phyloP scores from a whole-genome alignment of 2,113 vertebrate genomes.

The Poicephalus gulielmi region DNA sequence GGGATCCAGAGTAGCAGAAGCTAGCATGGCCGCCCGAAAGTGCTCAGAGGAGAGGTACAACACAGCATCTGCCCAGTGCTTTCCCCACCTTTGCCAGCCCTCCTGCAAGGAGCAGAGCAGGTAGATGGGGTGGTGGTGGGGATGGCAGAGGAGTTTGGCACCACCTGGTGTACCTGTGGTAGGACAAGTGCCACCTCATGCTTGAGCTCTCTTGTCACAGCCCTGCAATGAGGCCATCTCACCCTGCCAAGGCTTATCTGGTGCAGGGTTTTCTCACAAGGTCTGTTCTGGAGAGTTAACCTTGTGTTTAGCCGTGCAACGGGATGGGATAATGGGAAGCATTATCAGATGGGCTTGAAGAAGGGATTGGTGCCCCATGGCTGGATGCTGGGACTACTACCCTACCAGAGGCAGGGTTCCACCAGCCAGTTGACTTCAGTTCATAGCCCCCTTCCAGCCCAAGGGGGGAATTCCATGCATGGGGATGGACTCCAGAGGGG shows the following conservation, averaged over 20 bases:
- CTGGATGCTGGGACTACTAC: not conserved
- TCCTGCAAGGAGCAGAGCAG: not conserved
- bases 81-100: not conserved
- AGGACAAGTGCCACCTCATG: not conserved
- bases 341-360: not conserved
- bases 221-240: not conserved
- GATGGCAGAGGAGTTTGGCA: conserved; percentile 18
- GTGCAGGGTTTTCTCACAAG: not conserved
- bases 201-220: not conserved
- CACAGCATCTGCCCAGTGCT: not conserved
- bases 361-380: not conserved
- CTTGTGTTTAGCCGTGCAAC: not conserved
- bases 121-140: not conserved
- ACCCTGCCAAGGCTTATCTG: not conserved
- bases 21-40: not conserved
- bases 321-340: not conserved
- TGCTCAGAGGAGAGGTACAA: not conserved
- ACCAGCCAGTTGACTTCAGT: not conserved
- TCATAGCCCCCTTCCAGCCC: not conserved
- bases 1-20: not conserved
- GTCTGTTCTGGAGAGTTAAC: not conserved
- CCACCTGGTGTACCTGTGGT: conserved; percentile 13
- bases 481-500: not conserved
- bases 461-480: accelerated
- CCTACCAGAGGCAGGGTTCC: not conserved